These are phyloP conservation scores for Vultur gryphus DNA, from an alignment of 2,797 vertebrate species.

Conservation along the genomic window DNA sequence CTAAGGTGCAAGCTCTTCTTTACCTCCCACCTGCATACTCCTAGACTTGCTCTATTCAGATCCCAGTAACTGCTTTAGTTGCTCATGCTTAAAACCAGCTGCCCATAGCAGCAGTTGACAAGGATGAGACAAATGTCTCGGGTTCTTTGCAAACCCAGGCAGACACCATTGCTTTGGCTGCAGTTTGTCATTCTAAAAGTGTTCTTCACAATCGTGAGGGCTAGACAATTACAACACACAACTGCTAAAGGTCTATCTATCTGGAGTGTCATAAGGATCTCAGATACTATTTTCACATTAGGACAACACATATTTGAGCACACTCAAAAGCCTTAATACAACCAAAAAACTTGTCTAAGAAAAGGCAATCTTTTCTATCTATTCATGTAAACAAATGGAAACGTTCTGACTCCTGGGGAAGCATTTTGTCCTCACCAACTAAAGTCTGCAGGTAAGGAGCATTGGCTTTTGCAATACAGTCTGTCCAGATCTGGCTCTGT, in stretches of 20 bases:
- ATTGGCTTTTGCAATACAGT: conserved; percentile 91
- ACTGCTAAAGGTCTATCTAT: neutral
- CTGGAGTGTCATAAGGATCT: neutral
- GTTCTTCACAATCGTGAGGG: rapidly evolving
- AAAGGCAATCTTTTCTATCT: neutral
- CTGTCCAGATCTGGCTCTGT: conserved; percentile 88
- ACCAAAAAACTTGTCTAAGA: neutral
- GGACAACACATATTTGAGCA: neutral
- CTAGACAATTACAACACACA: neutral
- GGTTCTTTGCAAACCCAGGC: neutral
- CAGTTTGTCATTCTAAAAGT: neutral
- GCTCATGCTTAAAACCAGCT: neutral
- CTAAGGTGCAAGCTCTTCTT: neutral
- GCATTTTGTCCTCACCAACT: conserved; percentile 74
- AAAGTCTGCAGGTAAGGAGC: conserved; percentile 86
- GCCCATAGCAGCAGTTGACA: neutral
- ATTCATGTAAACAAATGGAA: neutral
- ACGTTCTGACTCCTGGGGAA: neutral
- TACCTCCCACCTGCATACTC: neutral
- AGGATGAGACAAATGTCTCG: neutral
- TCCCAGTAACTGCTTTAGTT: neutral
- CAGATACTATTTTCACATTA: neutral
- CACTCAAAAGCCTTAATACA: neutral
- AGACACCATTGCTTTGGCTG: neutral
- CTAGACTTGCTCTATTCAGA: neutral